Conservation (phyloP, 2,888 invertebrate species). For the Phyllotreta striolata region DNA sequence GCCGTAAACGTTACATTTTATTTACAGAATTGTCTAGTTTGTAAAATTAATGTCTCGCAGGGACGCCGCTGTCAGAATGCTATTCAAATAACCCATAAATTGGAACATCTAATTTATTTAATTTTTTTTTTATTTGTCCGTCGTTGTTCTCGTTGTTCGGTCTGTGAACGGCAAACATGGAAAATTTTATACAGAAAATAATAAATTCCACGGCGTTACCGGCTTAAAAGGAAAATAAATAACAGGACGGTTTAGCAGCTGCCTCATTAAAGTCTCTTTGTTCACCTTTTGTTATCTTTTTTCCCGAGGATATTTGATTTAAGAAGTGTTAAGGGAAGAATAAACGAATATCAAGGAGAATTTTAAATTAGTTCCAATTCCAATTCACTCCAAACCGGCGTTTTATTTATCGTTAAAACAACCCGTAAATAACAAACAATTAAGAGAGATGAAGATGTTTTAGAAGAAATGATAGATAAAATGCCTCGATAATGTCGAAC, state of each 20-base stretch:
- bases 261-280: constrained; percentile 20
- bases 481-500: too few relatives aligned
- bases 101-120: constrained; percentile 46
- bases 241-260: constrained; percentile 21
- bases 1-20: background rate
- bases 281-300: constrained; percentile 16
- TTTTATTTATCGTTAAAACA: too few relatives aligned
- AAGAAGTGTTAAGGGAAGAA: constrained; percentile 21
- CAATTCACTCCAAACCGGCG: too few relatives aligned
- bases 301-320: constrained; percentile 12
- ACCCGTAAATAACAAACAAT: too few relatives aligned
- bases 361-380: background rate
- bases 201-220: constrained; percentile 18
- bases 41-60: too few relatives aligned
- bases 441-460: too few relatives aligned
- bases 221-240: constrained; percentile 20
- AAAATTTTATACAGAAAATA: constrained; percentile 30
- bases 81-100: constrained; percentile 53
- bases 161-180: constrained; percentile 37
- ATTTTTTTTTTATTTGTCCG: constrained; percentile 52
- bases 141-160: constrained; percentile 35
- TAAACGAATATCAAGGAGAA: constrained; percentile 5
- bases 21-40: background rate
- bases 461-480: background rate
- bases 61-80: constrained; percentile 18